Percentiles rank a stretch among this genome's conserved stretches.
These are phyloP conservation scores for Eulithis prunata DNA, from an alignment of 2,888 invertebrate genomes.

Conservation along the genomic window DNA sequence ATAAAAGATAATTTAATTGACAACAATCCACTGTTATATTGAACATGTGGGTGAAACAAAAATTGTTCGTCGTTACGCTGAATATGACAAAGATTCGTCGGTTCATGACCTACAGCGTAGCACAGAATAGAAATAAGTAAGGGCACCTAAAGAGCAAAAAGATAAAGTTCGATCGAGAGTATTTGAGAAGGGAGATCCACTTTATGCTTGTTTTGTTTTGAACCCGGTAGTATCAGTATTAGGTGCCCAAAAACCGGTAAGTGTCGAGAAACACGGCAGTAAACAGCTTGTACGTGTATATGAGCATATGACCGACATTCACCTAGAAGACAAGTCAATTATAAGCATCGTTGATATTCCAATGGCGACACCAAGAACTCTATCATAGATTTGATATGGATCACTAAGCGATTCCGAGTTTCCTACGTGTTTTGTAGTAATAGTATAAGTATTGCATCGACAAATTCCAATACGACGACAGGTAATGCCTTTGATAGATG, in stretches of 20 bases:
- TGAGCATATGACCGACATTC: conserved; percentile 32
- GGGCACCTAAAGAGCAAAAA: no score
- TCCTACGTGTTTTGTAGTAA: conserved; percentile 14
- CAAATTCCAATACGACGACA: conserved; percentile 8
- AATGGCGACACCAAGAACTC: conserved; percentile 20
- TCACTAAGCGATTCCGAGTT: conserved; percentile 11
- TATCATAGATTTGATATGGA: conserved; percentile 30
- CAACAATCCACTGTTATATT: neutral
- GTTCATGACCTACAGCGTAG: no score
- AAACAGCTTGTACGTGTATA: conserved; percentile 1
- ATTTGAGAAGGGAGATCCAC: neutral
- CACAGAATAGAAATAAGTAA: no score
- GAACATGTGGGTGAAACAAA: no score
- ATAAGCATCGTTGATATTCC: conserved; percentile 29
- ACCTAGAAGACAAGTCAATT: conserved; percentile 33
- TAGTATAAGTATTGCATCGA: conserved; percentile 6
- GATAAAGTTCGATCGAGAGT: no score
- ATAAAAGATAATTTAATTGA: neutral
- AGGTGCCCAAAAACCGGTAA: no score
- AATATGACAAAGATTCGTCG: no score
- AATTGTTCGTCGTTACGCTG: no score
- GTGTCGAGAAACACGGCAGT: no score
- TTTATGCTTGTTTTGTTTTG: no score
- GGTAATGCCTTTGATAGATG: neutral
- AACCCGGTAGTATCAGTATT: no score